Evolutionary conservation across 1,140 invertebrate species (phyloP).

Genomic region (Phymastichus coffea): DNA sequence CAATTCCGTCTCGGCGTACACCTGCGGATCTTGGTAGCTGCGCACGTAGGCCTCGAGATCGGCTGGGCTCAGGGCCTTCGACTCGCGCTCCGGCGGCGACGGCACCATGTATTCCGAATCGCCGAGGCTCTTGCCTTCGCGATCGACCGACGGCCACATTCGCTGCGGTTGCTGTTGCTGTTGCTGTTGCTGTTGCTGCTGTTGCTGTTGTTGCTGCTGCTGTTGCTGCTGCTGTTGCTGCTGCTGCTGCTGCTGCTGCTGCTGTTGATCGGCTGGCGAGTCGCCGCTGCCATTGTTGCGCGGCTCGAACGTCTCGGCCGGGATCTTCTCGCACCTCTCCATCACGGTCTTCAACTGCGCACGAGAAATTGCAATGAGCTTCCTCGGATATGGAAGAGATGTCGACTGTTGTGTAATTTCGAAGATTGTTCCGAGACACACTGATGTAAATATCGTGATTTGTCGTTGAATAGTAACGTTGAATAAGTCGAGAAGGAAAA

Average conservation of each 20-base stretch:
- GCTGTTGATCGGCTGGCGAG: background rate
- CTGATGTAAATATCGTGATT: too few relatives aligned
- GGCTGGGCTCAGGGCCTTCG: slow-evolving; percentile 56
- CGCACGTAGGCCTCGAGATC: slow-evolving; percentile 59
- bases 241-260: too few relatives aligned
- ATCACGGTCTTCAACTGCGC: slow-evolving; percentile 70
- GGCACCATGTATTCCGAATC: slow-evolving; percentile 73
- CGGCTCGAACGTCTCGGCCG: slow-evolving; percentile 64
- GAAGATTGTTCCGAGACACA: too few relatives aligned
- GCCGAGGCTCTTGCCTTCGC: slow-evolving; percentile 64
- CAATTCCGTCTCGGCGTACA: slow-evolving; percentile 50
- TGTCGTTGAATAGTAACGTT: too few relatives aligned
- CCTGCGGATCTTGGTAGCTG: slow-evolving; percentile 58
- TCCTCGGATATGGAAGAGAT: background rate
- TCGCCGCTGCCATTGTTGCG: slow-evolving; percentile 54
- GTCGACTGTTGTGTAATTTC: background rate
- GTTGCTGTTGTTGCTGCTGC: too few relatives aligned
- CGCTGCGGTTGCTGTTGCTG: slow-evolving; percentile 47
- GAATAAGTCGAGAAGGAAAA: too few relatives aligned
- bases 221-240: too few relatives aligned
- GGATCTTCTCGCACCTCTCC: slow-evolving; percentile 73
- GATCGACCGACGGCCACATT: slow-evolving; percentile 65
- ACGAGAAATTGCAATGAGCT: background rate
- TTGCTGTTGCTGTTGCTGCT: slow-evolving; percentile 47
- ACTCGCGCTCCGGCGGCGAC: slow-evolving; percentile 73